Base-by-base conservation (phyloP, 2,888 invertebrate genomes). In the Oscheius myriophilus region DNA sequence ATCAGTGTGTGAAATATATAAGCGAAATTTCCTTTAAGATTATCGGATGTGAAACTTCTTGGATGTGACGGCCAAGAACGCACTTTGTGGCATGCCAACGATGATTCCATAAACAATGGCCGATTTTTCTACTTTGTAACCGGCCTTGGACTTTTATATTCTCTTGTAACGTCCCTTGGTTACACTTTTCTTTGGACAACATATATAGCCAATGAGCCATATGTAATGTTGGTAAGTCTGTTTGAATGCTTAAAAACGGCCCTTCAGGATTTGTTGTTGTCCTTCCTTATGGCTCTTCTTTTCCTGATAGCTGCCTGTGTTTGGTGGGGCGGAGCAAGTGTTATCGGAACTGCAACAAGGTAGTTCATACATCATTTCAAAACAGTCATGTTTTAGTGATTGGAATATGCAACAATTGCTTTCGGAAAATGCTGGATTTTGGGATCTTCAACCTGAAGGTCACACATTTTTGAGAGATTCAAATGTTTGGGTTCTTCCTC, bases 51-150 rank as follows among this genome's bases (percentile, higher is more conserved):
- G 26, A 42, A 42, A 42, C 39, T 67, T 12, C 16, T 21, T 41
- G 39, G 45, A 21, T 67, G 67, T 41, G 61, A 67, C 21, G 67
- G 67, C 4, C 41, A 53, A 16, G 0, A 46, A 18, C 49, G 61
- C 12, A 52, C 67, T 26, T 33, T 67, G 2, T 67, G 67, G 67
- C 67, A 67, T 26, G 53, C 41, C 4, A 67, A 67, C 41, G 67
- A 67, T 43, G 51, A 67, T 42, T 59, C 67, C 43, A 45, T 46
- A 14, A 65, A 55, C 18, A 65, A 65, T 45, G 65, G 41, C 25
- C 45, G 65, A 11, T 65, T 65, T 23, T 65, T 55, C 65, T 65
- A 65, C 55, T 25, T 65, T 18, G 21, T 65, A 14, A 54, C 54
- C 18, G 21, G n/a, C 16, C 25, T 65, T 1, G 55, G 54, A 1